A percentile compares a stretch with the other conserved stretches of the same genome.
phyloP scores from a whole-genome alignment of 2,113 vertebrate genomes.

The Nansenia antarctica region DNA sequence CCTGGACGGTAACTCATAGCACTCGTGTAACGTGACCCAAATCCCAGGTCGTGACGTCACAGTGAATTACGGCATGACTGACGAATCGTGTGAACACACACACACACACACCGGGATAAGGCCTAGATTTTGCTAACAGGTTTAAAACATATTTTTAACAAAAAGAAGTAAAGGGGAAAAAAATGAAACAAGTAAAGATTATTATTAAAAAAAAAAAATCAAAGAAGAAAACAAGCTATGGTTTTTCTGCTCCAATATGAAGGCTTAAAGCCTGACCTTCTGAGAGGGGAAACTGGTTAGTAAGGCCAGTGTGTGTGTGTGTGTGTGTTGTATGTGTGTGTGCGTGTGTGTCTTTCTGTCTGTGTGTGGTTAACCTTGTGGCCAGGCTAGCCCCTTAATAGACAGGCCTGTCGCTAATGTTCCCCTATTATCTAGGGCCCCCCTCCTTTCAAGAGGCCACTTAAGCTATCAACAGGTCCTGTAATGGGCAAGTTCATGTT shows the following conservation, averaged over 20 bases:
- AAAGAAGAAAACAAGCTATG: too few relatives aligned
- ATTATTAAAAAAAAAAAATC: too few relatives aligned
- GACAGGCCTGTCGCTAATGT: conserved; percentile 45
- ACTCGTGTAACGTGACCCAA: conserved; percentile 34
- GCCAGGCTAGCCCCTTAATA: conserved; percentile 48
- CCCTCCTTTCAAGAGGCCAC: conserved; percentile 57
- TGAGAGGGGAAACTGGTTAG: background rate
- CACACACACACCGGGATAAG: too few relatives aligned
- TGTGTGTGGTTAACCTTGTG: conserved; percentile 43
- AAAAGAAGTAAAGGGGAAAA: too few relatives aligned
- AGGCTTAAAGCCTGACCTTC: background rate
- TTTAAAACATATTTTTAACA: too few relatives aligned
- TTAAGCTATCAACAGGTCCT: conserved; percentile 65
- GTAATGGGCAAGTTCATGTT: conserved; percentile 79
- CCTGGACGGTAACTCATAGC: conserved; percentile 29
- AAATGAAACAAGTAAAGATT: too few relatives aligned
- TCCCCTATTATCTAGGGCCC: conserved; percentile 37
- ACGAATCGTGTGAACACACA: background rate
- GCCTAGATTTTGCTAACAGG: too few relatives aligned
- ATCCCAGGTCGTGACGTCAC: conserved; percentile 12
- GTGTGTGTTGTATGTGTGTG: conserved; percentile 1
- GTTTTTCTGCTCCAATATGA: too few relatives aligned
- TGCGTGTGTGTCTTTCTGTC: conserved; percentile 29
- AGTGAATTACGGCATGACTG: conserved; percentile 16
- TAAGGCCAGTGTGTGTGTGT: conserved; percentile 3